Conservation (phyloP, 2,797 vertebrate species). For the Acanthurus lineatus region DNA sequence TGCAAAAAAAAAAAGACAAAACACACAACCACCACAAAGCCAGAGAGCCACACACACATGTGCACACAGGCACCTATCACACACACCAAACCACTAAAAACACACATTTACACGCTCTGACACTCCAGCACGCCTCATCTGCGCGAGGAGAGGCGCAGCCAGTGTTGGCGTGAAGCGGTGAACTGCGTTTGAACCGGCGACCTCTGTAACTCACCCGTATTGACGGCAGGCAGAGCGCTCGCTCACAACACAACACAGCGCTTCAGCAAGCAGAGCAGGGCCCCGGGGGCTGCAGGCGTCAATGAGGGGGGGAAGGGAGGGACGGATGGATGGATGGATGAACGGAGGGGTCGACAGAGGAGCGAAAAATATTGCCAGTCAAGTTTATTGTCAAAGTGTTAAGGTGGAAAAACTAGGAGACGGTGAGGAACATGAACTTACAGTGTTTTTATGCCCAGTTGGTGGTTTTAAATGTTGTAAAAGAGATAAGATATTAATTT, state of each 20-base stretch:
- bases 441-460: neutral
- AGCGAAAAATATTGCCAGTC: slow-evolving; percentile 46
- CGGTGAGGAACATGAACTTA: neutral
- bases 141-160: slow-evolving; percentile 46
- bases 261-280: slow-evolving; percentile 76
- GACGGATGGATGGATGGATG: slow-evolving; percentile 1
- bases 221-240: slow-evolving; percentile 78
- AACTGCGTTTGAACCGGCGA: slow-evolving; percentile 86
- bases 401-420: slow-evolving; percentile 47
- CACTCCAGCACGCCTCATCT: slow-evolving; percentile 34
- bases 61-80: slow-evolving; percentile 18
- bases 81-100: neutral
- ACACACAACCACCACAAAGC: neutral
- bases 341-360: slow-evolving; percentile 22
- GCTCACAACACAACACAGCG: slow-evolving; percentile 66
- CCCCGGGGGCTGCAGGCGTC: slow-evolving; percentile 71
- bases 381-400: slow-evolving; percentile 60
- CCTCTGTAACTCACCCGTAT: slow-evolving; percentile 88
- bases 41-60: neutral
- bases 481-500: neutral
- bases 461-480: slow-evolving; percentile 1
- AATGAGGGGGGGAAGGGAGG: slow-evolving; percentile 7
- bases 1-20: neutral
- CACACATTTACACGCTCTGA: slow-evolving; percentile 32
- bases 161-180: slow-evolving; percentile 69